phyloP scores from a whole-genome alignment of 2,797 vertebrate genomes.

The Falco rusticolus region DNA sequence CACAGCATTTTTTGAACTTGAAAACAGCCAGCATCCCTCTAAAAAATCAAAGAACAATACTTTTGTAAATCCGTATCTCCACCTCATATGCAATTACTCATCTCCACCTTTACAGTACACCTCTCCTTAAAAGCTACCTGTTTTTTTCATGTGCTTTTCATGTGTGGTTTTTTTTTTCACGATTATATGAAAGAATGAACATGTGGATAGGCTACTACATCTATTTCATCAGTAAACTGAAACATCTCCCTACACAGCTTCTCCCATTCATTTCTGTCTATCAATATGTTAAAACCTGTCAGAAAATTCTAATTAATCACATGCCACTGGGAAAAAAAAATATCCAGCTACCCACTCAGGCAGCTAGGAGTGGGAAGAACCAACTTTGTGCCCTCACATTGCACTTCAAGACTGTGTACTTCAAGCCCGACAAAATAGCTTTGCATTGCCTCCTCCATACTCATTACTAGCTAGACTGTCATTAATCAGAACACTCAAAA shows the following conservation, averaged over 20 bases:
- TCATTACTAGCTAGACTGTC: slow-evolving; percentile 32
- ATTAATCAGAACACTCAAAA: slow-evolving; percentile 32
- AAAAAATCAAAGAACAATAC: not conserved
- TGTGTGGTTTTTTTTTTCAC: not conserved
- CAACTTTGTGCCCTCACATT: not conserved
- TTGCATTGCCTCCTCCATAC: not conserved
- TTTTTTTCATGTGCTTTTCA: not conserved
- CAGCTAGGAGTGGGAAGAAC: not conserved
- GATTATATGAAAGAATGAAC: not conserved
- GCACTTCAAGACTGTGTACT: not conserved
- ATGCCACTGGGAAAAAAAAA: not conserved
- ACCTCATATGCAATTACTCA: not conserved
- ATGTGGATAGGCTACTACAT: not conserved
- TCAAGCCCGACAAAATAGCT: not conserved
- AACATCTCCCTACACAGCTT: not conserved
- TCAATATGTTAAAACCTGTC: not conserved
- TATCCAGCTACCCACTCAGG: not conserved
- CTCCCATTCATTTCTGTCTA: not conserved
- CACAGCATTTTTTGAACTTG: not conserved
- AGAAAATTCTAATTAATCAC: slow-evolving; percentile 7
- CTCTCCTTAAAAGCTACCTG: not conserved
- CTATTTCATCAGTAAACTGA: not conserved
- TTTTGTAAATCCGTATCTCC: not conserved
- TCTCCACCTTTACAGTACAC: not conserved
- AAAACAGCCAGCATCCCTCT: not conserved